Percentiles rank a stretch among this genome's conserved stretches.
These are phyloP conservation scores for Dinomys branickii DNA, from an alignment of 2,113 vertebrate species.

Conservation along the genomic window DNA sequence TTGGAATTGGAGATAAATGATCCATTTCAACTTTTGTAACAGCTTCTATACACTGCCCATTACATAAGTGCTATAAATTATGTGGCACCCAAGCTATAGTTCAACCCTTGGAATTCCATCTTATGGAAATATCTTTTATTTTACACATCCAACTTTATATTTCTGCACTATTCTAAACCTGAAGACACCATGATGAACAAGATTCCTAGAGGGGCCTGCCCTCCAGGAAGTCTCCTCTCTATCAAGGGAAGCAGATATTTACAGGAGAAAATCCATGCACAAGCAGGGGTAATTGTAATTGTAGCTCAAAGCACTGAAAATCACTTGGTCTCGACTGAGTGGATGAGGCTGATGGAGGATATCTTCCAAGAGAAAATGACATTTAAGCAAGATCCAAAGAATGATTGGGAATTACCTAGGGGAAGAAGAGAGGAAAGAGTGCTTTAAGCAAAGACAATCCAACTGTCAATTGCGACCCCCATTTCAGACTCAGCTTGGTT, in stretches of 20 bases:
- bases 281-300: background rate
- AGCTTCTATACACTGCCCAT: background rate
- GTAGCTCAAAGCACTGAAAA: slow-evolving; percentile 10
- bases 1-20: background rate
- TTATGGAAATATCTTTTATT: background rate
- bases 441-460: background rate
- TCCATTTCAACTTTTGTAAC: background rate
- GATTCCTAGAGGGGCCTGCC: background rate
- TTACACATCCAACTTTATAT: background rate
- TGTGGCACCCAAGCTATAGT: background rate
- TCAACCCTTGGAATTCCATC: background rate
- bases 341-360: background rate
- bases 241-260: background rate
- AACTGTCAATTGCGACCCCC: background rate
- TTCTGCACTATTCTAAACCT: background rate
- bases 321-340: background rate
- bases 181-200: background rate
- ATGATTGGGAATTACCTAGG: background rate
- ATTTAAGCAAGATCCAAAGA: background rate
- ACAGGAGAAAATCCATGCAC: background rate
- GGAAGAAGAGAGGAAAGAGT: background rate
- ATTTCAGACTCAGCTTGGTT: background rate
- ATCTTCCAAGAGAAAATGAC: background rate
- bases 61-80: background rate
- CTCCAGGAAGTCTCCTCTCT: background rate